Evolutionary conservation across 2,113 vertebrate species (phyloP).

Genomic region (Vireo altiloquus): DNA sequence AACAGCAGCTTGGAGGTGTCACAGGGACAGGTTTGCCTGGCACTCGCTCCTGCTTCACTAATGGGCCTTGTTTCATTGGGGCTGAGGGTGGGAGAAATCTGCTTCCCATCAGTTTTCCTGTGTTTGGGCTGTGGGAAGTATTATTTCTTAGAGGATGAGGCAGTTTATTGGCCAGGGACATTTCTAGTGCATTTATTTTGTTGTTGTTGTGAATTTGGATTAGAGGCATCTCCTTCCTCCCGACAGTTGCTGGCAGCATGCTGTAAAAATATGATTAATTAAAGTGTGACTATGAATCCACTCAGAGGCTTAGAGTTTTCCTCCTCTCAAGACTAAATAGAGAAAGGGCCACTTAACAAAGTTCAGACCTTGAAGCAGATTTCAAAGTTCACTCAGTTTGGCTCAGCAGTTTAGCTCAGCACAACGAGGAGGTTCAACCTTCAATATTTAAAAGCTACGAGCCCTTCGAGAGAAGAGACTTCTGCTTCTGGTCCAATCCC

Average conservation of each 20-base stretch:
- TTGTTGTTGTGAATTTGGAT: conserved; percentile 33
- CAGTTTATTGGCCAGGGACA: neutral
- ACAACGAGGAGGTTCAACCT: neutral
- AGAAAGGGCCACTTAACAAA: neutral
- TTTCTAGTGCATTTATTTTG: neutral
- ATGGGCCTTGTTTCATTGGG: rapidly evolving
- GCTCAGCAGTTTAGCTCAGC: neutral
- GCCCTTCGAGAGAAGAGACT: neutral
- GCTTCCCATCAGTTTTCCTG: neutral
- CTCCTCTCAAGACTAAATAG: neutral
- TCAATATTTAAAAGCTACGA: neutral
- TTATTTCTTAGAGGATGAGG: neutral
- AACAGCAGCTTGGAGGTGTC: neutral
- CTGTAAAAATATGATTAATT: conserved; percentile 51
- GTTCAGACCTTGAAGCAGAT: neutral
- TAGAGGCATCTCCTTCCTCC: conserved; percentile 22
- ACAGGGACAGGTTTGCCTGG: neutral
- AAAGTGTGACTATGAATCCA: conserved; percentile 43
- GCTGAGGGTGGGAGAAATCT: neutral
- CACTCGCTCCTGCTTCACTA: neutral
- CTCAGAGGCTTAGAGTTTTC: neutral
- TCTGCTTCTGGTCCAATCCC: neutral
- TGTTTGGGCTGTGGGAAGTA: neutral
- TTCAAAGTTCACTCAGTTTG: neutral
- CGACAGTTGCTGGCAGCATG: conserved; percentile 12